A percentile compares a stretch with the other conserved stretches of the same genome.
These are phyloP conservation scores for Smutsia temminckii DNA, from an alignment of 2,797 vertebrate genomes.

Conservation along the genomic window DNA sequence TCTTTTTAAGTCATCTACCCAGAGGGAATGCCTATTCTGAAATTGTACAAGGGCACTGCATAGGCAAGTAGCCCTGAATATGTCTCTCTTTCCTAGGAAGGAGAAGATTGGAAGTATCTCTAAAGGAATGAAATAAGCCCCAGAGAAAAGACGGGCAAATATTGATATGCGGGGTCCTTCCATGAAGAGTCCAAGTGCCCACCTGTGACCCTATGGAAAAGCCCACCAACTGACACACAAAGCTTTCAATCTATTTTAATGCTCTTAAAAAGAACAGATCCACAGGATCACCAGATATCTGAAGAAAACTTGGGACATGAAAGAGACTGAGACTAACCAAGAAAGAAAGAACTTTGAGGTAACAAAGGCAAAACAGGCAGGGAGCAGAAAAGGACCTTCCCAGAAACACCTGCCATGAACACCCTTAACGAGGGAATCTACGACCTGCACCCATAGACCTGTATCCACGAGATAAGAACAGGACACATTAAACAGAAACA, in stretches of 20 bases:
- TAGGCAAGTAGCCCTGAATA: neutral
- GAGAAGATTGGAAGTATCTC: neutral
- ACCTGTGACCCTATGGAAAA: neutral
- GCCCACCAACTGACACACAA: neutral
- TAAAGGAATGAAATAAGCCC: neutral
- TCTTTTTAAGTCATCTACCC: neutral
- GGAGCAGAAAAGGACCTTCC: neutral
- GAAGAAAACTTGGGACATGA: neutral
- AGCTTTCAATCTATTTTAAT: neutral
- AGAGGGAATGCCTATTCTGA: neutral
- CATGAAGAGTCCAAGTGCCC: neutral
- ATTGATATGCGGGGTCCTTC: accelerated
- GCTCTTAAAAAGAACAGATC: neutral
- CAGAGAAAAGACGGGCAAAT: neutral
- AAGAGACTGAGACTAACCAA: neutral
- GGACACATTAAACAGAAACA: neutral
- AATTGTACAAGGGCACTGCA: neutral
- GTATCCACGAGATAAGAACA: neutral
- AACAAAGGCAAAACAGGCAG: neutral
- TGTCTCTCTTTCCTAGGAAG: neutral
- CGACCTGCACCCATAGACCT: too few species aligned
- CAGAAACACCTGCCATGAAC: too few species aligned
- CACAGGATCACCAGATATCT: neutral
- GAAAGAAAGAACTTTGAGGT: neutral
- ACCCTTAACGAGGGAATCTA: neutral